Evolutionary conservation across 2,113 vertebrate species (phyloP).

Genomic region (Acanthisitta chloris): DNA sequence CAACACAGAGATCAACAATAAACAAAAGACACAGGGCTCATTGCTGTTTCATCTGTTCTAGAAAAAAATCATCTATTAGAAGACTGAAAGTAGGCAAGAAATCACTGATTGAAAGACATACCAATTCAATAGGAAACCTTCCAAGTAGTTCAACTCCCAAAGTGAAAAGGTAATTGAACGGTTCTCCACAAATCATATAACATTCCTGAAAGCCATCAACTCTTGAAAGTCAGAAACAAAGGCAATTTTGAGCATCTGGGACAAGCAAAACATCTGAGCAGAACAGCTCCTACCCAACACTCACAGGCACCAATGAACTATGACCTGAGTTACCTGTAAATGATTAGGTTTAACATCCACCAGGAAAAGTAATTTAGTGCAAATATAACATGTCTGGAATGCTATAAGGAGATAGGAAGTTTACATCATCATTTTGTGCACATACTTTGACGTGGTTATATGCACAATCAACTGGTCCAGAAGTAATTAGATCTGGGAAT

Average conservation of each 20-base stretch:
- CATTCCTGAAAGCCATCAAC: neutral
- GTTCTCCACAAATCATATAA: neutral
- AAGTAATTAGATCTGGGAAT: neutral
- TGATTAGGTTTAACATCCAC: neutral
- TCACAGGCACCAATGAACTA: neutral
- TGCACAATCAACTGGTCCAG: neutral
- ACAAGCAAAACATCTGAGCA: neutral
- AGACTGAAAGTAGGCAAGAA: neutral
- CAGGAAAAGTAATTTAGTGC: neutral
- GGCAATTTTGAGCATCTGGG: neutral
- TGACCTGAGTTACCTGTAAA: neutral
- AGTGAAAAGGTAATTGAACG: neutral
- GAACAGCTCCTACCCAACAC: neutral
- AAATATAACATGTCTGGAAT: neutral
- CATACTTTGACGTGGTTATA: fast-evolving
- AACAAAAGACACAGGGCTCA: neutral
- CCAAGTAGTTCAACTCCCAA: neutral
- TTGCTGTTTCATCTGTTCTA: neutral
- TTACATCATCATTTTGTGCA: neutral
- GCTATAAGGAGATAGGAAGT: neutral
- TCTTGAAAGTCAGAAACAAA: neutral
- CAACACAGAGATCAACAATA: neutral
- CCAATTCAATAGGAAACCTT: neutral
- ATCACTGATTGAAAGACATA: neutral
- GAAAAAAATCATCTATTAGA: neutral